Base-by-base conservation (phyloP, 2,797 vertebrate species). In the Sebastes kiyomatsui region DNA sequence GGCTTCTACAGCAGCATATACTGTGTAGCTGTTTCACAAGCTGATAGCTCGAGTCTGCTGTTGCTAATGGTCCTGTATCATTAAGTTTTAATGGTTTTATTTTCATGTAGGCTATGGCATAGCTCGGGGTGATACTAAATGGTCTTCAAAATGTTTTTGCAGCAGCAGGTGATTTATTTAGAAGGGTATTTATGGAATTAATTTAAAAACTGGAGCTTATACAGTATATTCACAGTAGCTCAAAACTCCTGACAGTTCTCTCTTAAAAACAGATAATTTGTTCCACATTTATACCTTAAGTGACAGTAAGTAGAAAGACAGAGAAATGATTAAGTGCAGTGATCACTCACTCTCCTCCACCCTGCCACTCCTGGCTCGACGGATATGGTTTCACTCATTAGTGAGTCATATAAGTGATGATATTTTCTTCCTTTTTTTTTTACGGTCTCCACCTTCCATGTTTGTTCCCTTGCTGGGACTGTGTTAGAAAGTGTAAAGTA, bases 81-180 rank as follows among this genome's bases (percentile, higher is more conserved):
- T 92, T 81, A 84, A 52, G 76, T 32, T 88, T 89, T 88, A 86
- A 92, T 86, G 66, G n/a, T 61, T 83, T 77, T 72, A 67, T 83
- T 85, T 90, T 72, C 68, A 87, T 77, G 71, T 75, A 38, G 35
- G 35, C 35, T 38, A 72, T 75, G 33, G 20, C 69, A 33, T 7
- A 6, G 58, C 68, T 78, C 32, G 33, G 30, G 23, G 32, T 35
- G n/a, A 81, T 42, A 54, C 52, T 74, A 86, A 49, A 87, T 67
- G 59, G 33, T 70, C 61, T 49, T 62, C 30, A 42, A 72, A 77
- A 75, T 69, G 56, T 85, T 74, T 32, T 62, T 59, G 60, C 33
- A 49, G 27, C 55, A 66, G 35, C 54, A 71, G 54, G 75, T 75
- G 67, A 73, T 76, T 77, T 77, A 65, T 46, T 77, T 60, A 16